phyloP scores from a whole-genome alignment of 2,113 vertebrate species.

The Lepus americanus region DNA sequence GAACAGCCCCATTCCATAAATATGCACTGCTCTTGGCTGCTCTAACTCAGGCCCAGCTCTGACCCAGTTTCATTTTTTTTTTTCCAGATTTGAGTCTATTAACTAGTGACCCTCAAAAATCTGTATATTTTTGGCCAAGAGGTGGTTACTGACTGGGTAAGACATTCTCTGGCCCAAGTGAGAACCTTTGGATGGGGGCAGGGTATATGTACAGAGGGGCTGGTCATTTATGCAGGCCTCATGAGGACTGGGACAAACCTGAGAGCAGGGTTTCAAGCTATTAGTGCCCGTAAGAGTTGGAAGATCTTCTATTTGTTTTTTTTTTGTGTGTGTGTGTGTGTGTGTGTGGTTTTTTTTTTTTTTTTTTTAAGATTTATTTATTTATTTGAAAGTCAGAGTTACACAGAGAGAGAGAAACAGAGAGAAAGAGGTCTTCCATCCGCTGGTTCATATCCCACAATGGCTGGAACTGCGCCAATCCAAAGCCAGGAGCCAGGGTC shows the following conservation, averaged over 20 bases:
- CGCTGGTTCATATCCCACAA: too few species aligned
- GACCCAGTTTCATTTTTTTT: slow-evolving; percentile 64
- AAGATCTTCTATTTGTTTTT: background rate
- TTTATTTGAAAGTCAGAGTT: background rate
- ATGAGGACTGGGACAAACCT: background rate
- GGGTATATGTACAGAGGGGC: background rate
- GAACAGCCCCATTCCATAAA: slow-evolving; percentile 69
- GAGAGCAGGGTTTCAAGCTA: slow-evolving; percentile 22
- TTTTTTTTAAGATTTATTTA: background rate
- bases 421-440: too few species aligned
- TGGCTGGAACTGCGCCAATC: too few species aligned
- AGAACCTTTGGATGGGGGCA: slow-evolving; percentile 23
- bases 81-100: slow-evolving; percentile 55
- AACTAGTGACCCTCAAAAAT: slow-evolving; percentile 64
- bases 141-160: slow-evolving; percentile 35
- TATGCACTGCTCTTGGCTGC: slow-evolving; percentile 62
- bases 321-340: background rate
- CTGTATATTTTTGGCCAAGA: slow-evolving; percentile 26
- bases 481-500: too few species aligned
- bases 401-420: too few species aligned
- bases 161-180: slow-evolving; percentile 21
- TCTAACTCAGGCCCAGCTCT: slow-evolving; percentile 62
- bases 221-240: background rate
- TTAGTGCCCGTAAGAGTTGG: background rate
- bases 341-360: too few species aligned